These are phyloP conservation scores for Kuschelorhynchus macadamiae DNA, from an alignment of 2,888 invertebrate genomes.

Conservation along the genomic window DNA sequence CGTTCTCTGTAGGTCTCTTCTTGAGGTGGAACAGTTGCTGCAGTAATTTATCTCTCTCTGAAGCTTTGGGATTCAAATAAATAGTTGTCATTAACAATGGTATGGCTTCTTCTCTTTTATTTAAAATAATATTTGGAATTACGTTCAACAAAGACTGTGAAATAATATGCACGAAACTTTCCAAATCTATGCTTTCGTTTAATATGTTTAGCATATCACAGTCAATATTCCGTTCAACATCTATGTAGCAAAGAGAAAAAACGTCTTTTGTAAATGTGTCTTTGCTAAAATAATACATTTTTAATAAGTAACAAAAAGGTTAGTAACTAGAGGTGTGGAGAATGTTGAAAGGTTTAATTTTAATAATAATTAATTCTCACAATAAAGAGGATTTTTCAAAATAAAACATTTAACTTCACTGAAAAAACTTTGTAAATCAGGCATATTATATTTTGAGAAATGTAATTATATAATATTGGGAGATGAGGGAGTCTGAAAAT, in stretches of 20 bases:
- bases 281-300: slow-evolving; percentile 64
- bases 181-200: slow-evolving; percentile 64
- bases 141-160: slow-evolving; percentile 74
- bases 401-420: too few species aligned
- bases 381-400: too few species aligned
- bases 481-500: too few species aligned
- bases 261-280: slow-evolving; percentile 74
- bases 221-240: slow-evolving; percentile 64
- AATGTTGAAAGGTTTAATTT: too few species aligned
- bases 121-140: slow-evolving; percentile 78
- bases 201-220: slow-evolving; percentile 65
- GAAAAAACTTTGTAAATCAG: too few species aligned
- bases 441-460: too few species aligned
- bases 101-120: slow-evolving; percentile 79
- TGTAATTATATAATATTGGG: too few species aligned
- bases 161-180: slow-evolving; percentile 70
- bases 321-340: too few species aligned
- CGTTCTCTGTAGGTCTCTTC: slow-evolving; percentile 78
- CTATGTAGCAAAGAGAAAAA: slow-evolving; percentile 69
- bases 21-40: slow-evolving; percentile 80
- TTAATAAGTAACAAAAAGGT: slow-evolving; percentile 12
- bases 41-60: slow-evolving; percentile 75
- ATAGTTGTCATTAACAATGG: slow-evolving; percentile 76
- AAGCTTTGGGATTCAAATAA: slow-evolving; percentile 72
- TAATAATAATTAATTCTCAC: too few species aligned